Base-by-base conservation (phyloP, 2,113 vertebrate species). In the Lipophrys pholis region DNA sequence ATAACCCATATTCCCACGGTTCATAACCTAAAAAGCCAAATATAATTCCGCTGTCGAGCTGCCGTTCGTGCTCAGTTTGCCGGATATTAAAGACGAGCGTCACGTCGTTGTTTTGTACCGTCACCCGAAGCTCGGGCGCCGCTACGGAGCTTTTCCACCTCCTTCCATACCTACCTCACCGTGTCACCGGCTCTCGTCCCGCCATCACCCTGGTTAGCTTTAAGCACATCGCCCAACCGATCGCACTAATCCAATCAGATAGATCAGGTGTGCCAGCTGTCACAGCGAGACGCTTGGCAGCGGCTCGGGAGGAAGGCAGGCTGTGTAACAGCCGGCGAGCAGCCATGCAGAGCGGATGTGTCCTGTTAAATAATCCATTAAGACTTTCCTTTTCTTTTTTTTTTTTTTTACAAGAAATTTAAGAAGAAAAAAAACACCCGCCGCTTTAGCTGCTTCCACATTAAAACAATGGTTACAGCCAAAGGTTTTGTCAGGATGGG, bases 291-390 rank as follows among this genome's bases (percentile, higher is more conserved):
- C 77, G 56, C 71, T 84, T 80, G 76, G 80, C 79, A 64, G 66
- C 6, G 30, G 49, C 45, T 7, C n/a, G 4, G 68, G 51, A 73
- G 87, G 69, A 11, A 66, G 69, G 73, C 81, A 73, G 74, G 75
- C 80, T 66, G 83, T 30, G 63, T 11, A 80, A 77, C 85, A 91
- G 87, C 67, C 76, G 80, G 74, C 35, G 74, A 81, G 84, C 81
- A 87, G 82, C 75, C 85, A 78, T 63, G 86, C 87, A 78, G 74
- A 87, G 83, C 65, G 72, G 81, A 91, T 82, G 83, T 81, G 84
- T 88, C 86, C 88, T 90, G 76, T 86, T 92, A 86, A 93, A 89
- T 90, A 91, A 90, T 92, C 83, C 78, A 90, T 90, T 84, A 87
- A 80, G 79, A 77, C 56, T 83, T 73, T 73, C 52, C 56, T 8